A percentile compares a stretch with the other conserved stretches of the same genome.
Conservation (phyloP, 2,888 invertebrate genomes). For the Drosophila pseudotalamancana region DNA sequence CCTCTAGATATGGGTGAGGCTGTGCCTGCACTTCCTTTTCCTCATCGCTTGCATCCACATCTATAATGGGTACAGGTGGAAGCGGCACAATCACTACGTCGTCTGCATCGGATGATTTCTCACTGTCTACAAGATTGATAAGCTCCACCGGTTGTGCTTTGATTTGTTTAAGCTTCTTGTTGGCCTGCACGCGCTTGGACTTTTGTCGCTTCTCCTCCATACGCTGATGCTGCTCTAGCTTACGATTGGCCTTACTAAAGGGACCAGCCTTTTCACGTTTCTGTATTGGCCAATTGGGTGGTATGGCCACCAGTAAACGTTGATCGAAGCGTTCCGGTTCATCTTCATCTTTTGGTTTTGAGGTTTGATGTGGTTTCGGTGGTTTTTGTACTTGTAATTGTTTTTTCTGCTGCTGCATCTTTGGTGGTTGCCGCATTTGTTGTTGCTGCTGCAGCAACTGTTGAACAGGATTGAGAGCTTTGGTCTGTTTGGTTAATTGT, state of each 20-base stretch:
- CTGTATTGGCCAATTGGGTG: constrained; percentile 29
- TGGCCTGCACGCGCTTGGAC: constrained; percentile 63
- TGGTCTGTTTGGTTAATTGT: constrained; percentile 6
- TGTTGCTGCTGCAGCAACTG: constrained; percentile 14
- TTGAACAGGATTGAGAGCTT: constrained; percentile 11
- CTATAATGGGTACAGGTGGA: constrained; percentile 76
- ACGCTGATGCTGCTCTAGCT: constrained; percentile 70
- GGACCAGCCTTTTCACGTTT: constrained; percentile 50
- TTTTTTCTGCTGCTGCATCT: constrained; percentile 23
- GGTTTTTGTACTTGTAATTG: constrained; percentile 27
- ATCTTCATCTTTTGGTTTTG: constrained; percentile 24
- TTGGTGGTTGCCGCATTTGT: constrained; percentile 13
- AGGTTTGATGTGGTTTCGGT: constrained; percentile 23
- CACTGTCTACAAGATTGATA: constrained; percentile 64
- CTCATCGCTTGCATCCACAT: constrained; percentile 79
- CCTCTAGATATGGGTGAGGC: constrained; percentile 60
- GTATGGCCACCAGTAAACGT: constrained; percentile 60
- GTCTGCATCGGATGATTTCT: constrained; percentile 75
- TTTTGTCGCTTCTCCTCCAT: constrained; percentile 75
- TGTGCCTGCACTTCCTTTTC: constrained; percentile 37
- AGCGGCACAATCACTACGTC: constrained; percentile 81
- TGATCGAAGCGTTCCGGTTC: constrained; percentile 66
- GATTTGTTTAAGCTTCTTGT: constrained; percentile 44
- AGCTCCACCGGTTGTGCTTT: constrained; percentile 39
- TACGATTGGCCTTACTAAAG: constrained; percentile 72